Percentiles rank a stretch among this genome's conserved stretches.
Conservation (phyloP, 1,140 invertebrate genomes). For the Listronotus oregonensis region DNA sequence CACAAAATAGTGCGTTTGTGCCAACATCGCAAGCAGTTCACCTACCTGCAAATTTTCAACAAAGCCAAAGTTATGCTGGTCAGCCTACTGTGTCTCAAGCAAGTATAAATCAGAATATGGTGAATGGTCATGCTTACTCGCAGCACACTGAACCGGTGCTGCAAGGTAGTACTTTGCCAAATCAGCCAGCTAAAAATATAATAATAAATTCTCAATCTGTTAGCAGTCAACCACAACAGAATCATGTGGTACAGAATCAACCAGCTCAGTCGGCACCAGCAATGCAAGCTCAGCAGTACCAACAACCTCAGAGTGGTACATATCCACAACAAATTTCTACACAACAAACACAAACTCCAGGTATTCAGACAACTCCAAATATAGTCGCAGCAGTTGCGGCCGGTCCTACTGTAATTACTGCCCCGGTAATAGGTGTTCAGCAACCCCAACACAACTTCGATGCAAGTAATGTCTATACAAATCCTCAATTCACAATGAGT, state of each 20-base stretch:
- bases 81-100: conserved; percentile 44
- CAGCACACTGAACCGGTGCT: conserved; percentile 38
- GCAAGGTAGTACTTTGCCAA: conserved; percentile 41
- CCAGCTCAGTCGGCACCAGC: conserved; percentile 31
- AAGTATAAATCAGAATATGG: conserved; percentile 45
- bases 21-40: conserved; percentile 50
- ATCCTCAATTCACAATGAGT: conserved; percentile 49
- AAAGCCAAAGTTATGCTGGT: conserved; percentile 51
- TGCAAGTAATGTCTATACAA: conserved; percentile 48
- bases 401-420: neutral
- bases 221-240: conserved; percentile 39
- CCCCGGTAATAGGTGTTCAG: conserved; percentile 32
- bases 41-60: conserved; percentile 51
- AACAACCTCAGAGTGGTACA: conserved; percentile 14
- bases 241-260: conserved; percentile 41
- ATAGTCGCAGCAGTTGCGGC: neutral
- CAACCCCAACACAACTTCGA: conserved; percentile 40
- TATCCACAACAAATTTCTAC: conserved; percentile 8
- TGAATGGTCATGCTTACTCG: conserved; percentile 52
- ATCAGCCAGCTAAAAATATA: conserved; percentile 51
- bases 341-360: conserved; percentile 10
- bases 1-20: conserved; percentile 53
- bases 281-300: conserved; percentile 26
- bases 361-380: conserved; percentile 4
- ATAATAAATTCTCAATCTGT: conserved; percentile 47